Evolutionary conservation across 1,140 invertebrate species (phyloP), one percentile per base, ranked within the genome.

Genomic region (Dolichoris vasculosae): DNA sequence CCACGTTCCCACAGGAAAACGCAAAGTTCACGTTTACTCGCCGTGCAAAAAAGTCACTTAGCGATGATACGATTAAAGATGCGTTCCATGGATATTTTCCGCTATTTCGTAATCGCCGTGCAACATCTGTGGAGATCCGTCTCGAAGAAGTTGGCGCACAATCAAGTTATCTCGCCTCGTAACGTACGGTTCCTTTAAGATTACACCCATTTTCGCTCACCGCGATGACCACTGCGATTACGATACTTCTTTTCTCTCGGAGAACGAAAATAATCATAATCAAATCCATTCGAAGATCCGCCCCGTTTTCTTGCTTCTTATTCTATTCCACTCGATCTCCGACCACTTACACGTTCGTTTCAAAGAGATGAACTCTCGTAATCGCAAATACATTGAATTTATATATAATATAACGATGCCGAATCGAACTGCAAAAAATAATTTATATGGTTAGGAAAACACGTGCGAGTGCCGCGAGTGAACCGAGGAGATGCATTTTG

Each of bases 401-500:
- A 6, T 30, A 64, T 64, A 26, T 26, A 1, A 4, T 26, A 8
- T 64, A 64, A 32, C 9, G 8, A 20, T 67, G 11, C 23, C 17
- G 69, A 23, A 20, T 9, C 32, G 8, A 73, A 9, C 9, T 32
- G n/a, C 17, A 55, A 64, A 80, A 59, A 40, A 43, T 63, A 23
- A 79, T 64, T 63, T 79, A 79, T 40, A 59, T 32, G 51, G 13
- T 51, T 55, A 35, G 13, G 2, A 17, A n/a, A 59, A 35, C 30
- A 32, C 46, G n/a, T 8, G 7, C 32, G 23, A 17, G n/a, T n/a
- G 26, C 26, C 23, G n/a, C 46, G 8, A 40, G 4, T 15, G n/a
- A 64, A 38, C 30, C 20, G n/a, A 51, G 38, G 30, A 55, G 64
- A 73, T 73, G 46, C 1, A 75, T 83, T 76, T 75, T 83, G 35